Evolutionary conservation across 2,888 invertebrate species (phyloP).

Genomic region (Isotomurus palustris): DNA sequence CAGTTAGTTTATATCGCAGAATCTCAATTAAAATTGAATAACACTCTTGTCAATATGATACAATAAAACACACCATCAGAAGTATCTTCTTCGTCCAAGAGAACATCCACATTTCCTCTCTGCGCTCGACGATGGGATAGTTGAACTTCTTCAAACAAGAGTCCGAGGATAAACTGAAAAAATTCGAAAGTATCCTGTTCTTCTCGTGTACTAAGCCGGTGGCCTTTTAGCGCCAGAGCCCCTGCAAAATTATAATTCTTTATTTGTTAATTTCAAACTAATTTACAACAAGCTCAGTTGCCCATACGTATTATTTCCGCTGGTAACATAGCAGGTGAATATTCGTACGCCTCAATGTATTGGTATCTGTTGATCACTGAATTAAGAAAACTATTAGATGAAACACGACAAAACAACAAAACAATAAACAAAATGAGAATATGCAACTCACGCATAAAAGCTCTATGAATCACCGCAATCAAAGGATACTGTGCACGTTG

Average conservation of each 20-base stretch:
- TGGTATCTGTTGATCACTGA: not conserved
- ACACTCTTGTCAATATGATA: not conserved
- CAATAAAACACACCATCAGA: not conserved
- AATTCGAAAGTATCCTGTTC: constrained; percentile 94
- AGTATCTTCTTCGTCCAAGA: constrained; percentile 10
- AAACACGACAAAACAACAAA: not conserved
- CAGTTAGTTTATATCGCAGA: no score
- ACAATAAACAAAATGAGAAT: not conserved
- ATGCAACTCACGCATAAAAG: constrained; percentile 62
- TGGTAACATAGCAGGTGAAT: no score
- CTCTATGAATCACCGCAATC: constrained; percentile 67
- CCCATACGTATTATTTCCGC: no score
- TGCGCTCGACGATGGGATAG: constrained; percentile 26
- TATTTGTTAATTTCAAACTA: no score
- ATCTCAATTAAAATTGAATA: no score
- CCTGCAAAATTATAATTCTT: constrained; percentile 51
- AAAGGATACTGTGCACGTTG: constrained; percentile 50
- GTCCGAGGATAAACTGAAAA: constrained; percentile 81
- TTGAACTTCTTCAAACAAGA: constrained; percentile 74
- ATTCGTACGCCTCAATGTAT: no score
- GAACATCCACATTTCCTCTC: constrained; percentile 12
- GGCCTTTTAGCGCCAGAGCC: constrained; percentile 65
- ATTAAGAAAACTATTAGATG: not conserved
- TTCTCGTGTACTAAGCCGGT: constrained; percentile 84
- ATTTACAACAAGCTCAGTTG: no score